A percentile compares a stretch with the other conserved stretches of the same genome.
Conservation (phyloP, 2,888 invertebrate species). For the Dexiosoma caninum region DNA sequence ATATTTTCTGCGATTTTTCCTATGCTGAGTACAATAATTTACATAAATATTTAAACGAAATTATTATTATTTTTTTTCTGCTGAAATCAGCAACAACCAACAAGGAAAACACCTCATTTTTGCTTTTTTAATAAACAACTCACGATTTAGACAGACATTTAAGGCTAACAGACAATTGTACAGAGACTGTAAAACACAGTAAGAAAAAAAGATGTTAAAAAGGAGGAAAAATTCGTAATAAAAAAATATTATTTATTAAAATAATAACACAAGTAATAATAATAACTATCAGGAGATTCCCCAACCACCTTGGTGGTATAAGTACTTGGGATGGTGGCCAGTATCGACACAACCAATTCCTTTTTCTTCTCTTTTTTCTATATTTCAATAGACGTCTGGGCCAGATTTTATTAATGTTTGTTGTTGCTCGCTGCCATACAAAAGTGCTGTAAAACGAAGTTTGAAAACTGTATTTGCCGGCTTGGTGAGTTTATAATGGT, state of each 20-base stretch:
- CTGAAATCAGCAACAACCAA: slow-evolving; percentile 30
- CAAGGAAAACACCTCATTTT: slow-evolving; percentile 36
- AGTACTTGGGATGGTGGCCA: slow-evolving; percentile 8
- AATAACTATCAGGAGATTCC: slow-evolving; percentile 60
- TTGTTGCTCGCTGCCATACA: neutral
- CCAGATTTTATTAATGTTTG: slow-evolving; percentile 13
- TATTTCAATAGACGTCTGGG: slow-evolving; percentile 49
- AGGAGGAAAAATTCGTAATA: neutral
- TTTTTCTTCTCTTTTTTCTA: neutral
- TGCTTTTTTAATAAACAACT: slow-evolving; percentile 54
- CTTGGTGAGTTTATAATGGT: slow-evolving; percentile 30
- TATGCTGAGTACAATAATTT: slow-evolving; percentile 39
- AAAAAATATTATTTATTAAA: slow-evolving; percentile 34
- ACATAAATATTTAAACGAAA: slow-evolving; percentile 54
- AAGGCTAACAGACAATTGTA: slow-evolving; percentile 31
- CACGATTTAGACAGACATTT: slow-evolving; percentile 50
- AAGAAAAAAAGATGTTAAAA: neutral
- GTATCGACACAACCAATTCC: slow-evolving; percentile 28
- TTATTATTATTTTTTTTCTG: slow-evolving; percentile 35
- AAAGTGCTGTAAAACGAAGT: slow-evolving; percentile 6
- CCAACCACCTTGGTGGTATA: slow-evolving; percentile 46
- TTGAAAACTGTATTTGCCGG: slow-evolving; percentile 11
- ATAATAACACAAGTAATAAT: slow-evolving; percentile 55
- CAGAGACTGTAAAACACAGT: neutral
- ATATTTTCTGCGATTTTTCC: slow-evolving; percentile 9